These are phyloP conservation scores for Brachyrhaphis roseni DNA, from an alignment of 2,797 vertebrate species.

Conservation along the genomic window DNA sequence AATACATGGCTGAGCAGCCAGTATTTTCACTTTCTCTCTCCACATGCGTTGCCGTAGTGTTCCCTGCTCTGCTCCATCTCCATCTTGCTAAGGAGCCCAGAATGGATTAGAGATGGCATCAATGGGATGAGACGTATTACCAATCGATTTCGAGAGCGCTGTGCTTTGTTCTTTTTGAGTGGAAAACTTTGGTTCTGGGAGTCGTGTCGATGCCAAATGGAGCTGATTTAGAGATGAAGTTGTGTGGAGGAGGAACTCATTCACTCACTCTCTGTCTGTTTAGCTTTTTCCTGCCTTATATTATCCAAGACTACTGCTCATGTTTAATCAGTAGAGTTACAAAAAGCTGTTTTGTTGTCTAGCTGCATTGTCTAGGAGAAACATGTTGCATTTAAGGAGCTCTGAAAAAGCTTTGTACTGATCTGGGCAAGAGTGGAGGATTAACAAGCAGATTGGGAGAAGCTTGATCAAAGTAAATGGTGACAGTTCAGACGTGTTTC, in stretches of 20 bases:
- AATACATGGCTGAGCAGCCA: slow-evolving; percentile 75
- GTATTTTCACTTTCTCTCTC: slow-evolving; percentile 67
- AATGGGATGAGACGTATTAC: slow-evolving; percentile 84
- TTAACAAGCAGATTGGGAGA: slow-evolving; percentile 78
- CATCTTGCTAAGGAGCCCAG: slow-evolving; percentile 76
- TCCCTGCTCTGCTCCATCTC: slow-evolving; percentile 62
- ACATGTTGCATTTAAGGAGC: slow-evolving; percentile 67
- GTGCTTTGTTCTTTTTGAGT: slow-evolving; percentile 77
- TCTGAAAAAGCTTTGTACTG: slow-evolving; percentile 78
- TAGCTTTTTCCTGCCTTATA: slow-evolving; percentile 49
- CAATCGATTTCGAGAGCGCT: slow-evolving; percentile 81
- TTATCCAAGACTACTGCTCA: slow-evolving; percentile 61
- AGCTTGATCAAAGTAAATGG: slow-evolving; percentile 78
- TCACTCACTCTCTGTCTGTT: slow-evolving; percentile 32
- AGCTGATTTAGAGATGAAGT: slow-evolving; percentile 71
- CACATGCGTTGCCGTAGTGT: slow-evolving; percentile 49
- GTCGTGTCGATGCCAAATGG: slow-evolving; percentile 63
- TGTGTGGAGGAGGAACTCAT: slow-evolving; percentile 37
- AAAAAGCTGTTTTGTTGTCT: slow-evolving; percentile 68
- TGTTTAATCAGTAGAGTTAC: slow-evolving; percentile 75
- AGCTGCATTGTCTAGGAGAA: slow-evolving; percentile 69
- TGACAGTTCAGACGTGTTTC: slow-evolving; percentile 72
- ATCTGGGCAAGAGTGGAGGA: slow-evolving; percentile 69
- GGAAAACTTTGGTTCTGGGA: slow-evolving; percentile 78
- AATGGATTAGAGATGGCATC: slow-evolving; percentile 86